A percentile compares a stretch with the other conserved stretches of the same genome.
Conservation (phyloP, 2,797 vertebrate species). For the Protonibea diacanthus region DNA sequence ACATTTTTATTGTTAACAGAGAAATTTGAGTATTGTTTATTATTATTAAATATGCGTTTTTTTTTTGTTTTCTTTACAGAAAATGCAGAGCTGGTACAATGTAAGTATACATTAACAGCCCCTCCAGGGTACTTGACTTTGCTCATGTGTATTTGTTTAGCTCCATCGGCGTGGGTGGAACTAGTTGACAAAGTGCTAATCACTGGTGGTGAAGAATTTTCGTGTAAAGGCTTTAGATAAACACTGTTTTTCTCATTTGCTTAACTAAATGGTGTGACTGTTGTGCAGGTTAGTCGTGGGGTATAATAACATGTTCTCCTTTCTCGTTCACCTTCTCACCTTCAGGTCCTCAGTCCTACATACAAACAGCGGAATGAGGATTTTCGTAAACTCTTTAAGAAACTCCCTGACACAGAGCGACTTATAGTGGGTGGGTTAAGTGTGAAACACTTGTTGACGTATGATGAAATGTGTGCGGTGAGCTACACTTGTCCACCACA, state of each 20-base stretch:
- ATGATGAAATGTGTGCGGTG: not conserved
- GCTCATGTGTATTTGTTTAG: constrained; percentile 25
- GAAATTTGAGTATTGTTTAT: not conserved
- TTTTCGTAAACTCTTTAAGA: constrained; percentile 94
- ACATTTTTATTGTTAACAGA: not conserved
- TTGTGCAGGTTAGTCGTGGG: not conserved
- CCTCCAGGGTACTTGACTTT: constrained; percentile 28
- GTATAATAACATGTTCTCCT: constrained; percentile 1
- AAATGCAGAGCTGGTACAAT: constrained; percentile 98
- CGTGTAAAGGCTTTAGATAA: not conserved
- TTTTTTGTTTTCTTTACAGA: constrained; percentile 84
- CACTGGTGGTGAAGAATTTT: not conserved
- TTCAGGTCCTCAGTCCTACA: constrained; percentile 92
- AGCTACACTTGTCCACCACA: not conserved
- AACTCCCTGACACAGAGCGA: constrained; percentile 91
- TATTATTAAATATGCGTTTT: constrained; percentile 43
- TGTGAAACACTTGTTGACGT: not conserved
- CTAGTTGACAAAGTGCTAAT: constrained; percentile 4
- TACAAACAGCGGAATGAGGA: constrained; percentile 95
- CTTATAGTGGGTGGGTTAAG: constrained; percentile 91
- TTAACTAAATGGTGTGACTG: not conserved
- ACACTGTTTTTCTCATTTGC: not conserved
- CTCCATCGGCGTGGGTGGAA: not conserved
- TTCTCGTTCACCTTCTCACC: constrained; percentile 26
- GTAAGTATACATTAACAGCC: constrained; percentile 84